These are phyloP conservation scores for Endomychus coccineus DNA, from an alignment of 2,888 invertebrate species.

Conservation along the genomic window DNA sequence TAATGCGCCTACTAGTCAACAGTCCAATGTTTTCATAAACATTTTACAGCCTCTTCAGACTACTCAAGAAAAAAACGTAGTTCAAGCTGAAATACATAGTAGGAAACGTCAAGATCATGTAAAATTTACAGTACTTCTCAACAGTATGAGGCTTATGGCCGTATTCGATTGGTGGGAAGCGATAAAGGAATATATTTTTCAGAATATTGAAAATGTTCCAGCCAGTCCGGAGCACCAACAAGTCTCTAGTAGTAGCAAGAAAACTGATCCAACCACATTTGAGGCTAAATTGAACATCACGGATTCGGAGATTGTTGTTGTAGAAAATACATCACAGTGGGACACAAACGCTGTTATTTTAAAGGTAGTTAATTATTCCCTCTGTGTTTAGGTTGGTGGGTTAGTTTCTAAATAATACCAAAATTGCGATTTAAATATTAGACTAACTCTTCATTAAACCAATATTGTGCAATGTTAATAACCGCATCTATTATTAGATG, in stretches of 20 bases:
- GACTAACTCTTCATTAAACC: too few species aligned
- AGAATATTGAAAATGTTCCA: conserved; percentile 33
- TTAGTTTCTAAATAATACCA: too few species aligned
- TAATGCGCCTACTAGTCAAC: conserved; percentile 58
- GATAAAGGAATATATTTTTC: conserved; percentile 68
- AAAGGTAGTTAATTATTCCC: conserved; percentile 50
- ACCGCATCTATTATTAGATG: too few species aligned
- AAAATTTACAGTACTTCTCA: conserved; percentile 81
- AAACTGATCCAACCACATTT: conserved; percentile 45
- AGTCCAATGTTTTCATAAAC: conserved; percentile 80
- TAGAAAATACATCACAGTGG: conserved; percentile 80
- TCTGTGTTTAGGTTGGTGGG: too few species aligned
- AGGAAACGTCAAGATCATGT: conserved; percentile 60
- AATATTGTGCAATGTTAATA: too few species aligned
- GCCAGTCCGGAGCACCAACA: conserved; percentile 27
- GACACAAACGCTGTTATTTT: conserved; percentile 93
- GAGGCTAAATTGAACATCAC: conserved; percentile 91
- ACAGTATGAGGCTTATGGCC: conserved; percentile 91
- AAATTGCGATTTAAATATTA: too few species aligned
- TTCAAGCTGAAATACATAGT: conserved; percentile 43
- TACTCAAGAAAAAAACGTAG: conserved; percentile 28
- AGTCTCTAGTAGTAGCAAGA: conserved; percentile 20
- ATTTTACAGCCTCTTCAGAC: conserved; percentile 66
- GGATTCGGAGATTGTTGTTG: conserved; percentile 89
- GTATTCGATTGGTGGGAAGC: conserved; percentile 91